Percentiles rank a stretch among this genome's conserved stretches.
Conservation (phyloP, 2,888 invertebrate genomes). For the Drosophila pseudotakahashii region DNA sequence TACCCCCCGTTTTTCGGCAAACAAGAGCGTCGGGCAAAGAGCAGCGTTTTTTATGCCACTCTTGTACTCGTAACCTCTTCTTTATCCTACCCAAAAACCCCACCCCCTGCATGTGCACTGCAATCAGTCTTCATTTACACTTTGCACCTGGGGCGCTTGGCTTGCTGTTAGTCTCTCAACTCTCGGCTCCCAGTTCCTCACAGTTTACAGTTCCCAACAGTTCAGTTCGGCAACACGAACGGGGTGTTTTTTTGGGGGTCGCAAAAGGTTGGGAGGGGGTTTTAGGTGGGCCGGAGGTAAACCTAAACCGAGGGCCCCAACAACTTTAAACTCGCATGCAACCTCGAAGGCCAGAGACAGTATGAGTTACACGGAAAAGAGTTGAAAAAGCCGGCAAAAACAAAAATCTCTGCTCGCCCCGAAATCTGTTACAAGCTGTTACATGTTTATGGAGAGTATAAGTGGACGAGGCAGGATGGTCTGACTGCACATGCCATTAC, state of each 20-base stretch:
- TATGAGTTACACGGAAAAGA: constrained; percentile 47
- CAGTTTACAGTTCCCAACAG: not conserved
- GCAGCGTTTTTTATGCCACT: constrained; percentile 59
- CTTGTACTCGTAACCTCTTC: constrained; percentile 11
- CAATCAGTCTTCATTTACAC: constrained; percentile 82
- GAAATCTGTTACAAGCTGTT: constrained; percentile 24
- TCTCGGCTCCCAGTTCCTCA: constrained; percentile 37
- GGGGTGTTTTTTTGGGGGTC: constrained; percentile 11
- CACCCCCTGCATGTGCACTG: constrained; percentile 74
- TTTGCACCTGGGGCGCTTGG: constrained; percentile 70
- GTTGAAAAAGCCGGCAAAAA: constrained; percentile 47
- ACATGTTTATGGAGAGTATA: constrained; percentile 12
- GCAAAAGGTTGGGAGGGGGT: not conserved
- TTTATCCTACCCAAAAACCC: constrained; percentile 2
- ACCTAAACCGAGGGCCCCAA: constrained; percentile 43
- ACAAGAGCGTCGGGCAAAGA: constrained; percentile 58
- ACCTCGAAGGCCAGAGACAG: constrained; percentile 50
- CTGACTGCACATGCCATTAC: constrained; percentile 16
- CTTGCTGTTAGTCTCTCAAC: constrained; percentile 41
- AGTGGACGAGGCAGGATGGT: constrained; percentile 10
- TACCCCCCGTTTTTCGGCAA: constrained; percentile 69
- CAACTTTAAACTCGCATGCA: constrained; percentile 73
- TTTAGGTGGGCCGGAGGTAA: constrained; percentile 17
- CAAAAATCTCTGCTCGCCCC: constrained; percentile 32
- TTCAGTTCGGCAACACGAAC: constrained; percentile 49